Base-by-base conservation (phyloP, 2,888 invertebrate genomes). In the Oligia strigilis region DNA sequence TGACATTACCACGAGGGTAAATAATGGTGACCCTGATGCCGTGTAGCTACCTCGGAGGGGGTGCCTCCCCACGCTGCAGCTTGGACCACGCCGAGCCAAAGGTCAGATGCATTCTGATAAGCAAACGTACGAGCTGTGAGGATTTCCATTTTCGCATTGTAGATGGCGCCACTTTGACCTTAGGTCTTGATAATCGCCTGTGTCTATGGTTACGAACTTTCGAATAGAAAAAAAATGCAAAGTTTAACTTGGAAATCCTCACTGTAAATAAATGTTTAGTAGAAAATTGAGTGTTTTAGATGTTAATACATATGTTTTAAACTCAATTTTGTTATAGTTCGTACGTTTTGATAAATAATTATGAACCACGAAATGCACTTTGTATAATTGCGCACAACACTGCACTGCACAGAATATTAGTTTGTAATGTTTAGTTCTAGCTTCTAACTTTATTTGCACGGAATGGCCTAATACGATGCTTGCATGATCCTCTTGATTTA, bases 11-110 rank as follows among this genome's bases (percentile, higher is more conserved):
- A 87, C 92, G 90, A 84, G 91, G 91, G 91, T 92, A 91, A 93
- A 95, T 93, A 93, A 97, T 98, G 97, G 97, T 98, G 97, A 97
- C 97, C 92, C 97, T 98, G 96, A 97, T 98, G 97, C 97, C 97
- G 95, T 98, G 97, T 95, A 97, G 97, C 95, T 98, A 97, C 96
- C 96, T 98, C 93, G 97, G 97, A 93, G 97, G 97, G 94, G 96
- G 97, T 87, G 96, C 97, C 91, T 97, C 97, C 88, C 96, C 97
- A 92, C 95, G 96, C 92, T 96, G 97, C 97, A 95, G 94, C 91
- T 92, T 97, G 95, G 97, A 97, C 88, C 96, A 96, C 94, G 90
- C 95, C 90, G 97, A 97, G 91, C 96, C 97, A 84, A 97, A 97
- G 97, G 97, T 97, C 93, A 96, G 96, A 91, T 84, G 82, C 76